These are phyloP conservation scores for Labroides dimidiatus DNA, from an alignment of 2,797 vertebrate genomes.

Conservation along the genomic window DNA sequence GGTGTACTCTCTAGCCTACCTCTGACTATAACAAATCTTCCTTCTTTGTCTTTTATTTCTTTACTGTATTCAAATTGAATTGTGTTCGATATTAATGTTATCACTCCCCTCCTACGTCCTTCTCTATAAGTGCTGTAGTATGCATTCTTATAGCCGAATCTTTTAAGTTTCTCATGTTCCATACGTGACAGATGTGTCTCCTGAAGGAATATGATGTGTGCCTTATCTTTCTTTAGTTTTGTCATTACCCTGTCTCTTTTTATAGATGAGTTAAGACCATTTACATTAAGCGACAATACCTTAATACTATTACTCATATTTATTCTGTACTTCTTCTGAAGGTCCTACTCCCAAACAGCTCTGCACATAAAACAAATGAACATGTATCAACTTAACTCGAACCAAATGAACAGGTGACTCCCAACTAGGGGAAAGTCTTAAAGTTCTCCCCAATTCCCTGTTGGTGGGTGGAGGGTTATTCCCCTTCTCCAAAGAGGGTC, in stretches of 20 bases:
- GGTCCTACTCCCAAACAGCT: neutral
- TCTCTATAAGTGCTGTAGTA: neutral
- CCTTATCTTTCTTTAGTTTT: constrained; percentile 28
- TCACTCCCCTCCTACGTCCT: neutral
- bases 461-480: neutral
- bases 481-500: neutral
- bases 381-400: neutral
- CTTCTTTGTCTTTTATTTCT: constrained; percentile 2
- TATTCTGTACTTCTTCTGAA: neutral
- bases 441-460: neutral
- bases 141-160: constrained; percentile 7
- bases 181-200: constrained; percentile 6
- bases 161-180: no score
- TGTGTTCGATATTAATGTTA: constrained; percentile 3
- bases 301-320: neutral
- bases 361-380: neutral
- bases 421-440: neutral
- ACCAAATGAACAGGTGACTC: neutral
- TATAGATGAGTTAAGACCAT: neutral
- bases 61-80: constrained; percentile 3
- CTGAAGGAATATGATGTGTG: constrained; percentile 12
- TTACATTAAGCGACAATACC: constrained; percentile 14
- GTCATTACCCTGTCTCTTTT: constrained; percentile 1
- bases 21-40: constrained; percentile 22
- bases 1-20: constrained; percentile 13